These are phyloP conservation scores for Alethe diademata DNA, from an alignment of 2,113 vertebrate genomes.

Conservation along the genomic window DNA sequence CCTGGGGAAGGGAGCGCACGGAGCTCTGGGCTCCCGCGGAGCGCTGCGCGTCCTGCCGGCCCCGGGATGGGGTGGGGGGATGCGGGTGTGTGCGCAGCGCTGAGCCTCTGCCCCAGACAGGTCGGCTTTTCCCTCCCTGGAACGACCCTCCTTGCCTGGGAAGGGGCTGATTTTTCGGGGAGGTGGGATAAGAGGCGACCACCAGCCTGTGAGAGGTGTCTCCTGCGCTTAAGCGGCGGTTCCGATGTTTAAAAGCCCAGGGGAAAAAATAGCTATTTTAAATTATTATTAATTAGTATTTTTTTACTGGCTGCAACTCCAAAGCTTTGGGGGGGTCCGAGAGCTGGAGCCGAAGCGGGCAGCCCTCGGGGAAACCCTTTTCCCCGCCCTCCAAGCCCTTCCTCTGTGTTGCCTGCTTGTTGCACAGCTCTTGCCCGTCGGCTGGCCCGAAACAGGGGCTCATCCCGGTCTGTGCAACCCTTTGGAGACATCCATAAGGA, in stretches of 20 bases:
- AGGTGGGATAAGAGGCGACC: not conserved
- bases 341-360: not conserved
- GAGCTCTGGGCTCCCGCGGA: not conserved
- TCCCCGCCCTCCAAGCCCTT: not conserved
- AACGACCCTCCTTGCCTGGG: not conserved
- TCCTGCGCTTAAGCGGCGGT: no score
- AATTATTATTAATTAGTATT: no score
- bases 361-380: not conserved
- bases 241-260: not conserved
- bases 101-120: not conserved
- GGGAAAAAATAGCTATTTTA: fast-evolving
- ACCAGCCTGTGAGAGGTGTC: not conserved
- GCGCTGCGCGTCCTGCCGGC: not conserved
- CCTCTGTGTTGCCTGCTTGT: not conserved
- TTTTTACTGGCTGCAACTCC: not conserved
- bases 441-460: not conserved
- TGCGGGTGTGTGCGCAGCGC: not conserved
- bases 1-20: not conserved
- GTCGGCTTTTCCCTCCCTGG: not conserved
- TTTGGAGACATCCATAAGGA: not conserved
- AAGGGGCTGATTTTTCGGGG: not conserved
- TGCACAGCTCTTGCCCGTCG: not conserved
- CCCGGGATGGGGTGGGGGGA: not conserved
- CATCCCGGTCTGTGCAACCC: not conserved
- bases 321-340: not conserved